These are phyloP conservation scores for Endomychus coccineus DNA, from an alignment of 2,888 invertebrate genomes.

Conservation along the genomic window DNA sequence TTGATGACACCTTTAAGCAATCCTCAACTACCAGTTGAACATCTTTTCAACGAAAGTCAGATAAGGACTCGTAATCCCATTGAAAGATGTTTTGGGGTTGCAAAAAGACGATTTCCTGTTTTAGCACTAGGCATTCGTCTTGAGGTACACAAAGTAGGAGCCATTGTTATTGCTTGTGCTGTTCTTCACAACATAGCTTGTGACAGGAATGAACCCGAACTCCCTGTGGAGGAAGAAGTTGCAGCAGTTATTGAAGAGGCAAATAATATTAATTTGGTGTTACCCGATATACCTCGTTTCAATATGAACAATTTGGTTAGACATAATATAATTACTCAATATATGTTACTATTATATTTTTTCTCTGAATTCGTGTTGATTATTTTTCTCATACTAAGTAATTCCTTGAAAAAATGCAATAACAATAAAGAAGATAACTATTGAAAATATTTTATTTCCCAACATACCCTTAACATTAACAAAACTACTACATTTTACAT, in stretches of 20 bases:
- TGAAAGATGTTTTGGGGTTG: conserved; percentile 6
- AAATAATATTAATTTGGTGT: conserved; percentile 5
- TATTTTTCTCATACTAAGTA: too few species aligned
- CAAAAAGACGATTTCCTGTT: conserved; percentile 6
- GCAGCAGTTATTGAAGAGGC: conserved; percentile 4
- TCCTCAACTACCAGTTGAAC: conserved; percentile 5
- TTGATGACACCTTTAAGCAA: not conserved
- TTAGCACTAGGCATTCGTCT: conserved; percentile 9
- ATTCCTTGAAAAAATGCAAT: too few species aligned
- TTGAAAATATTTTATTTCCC: not conserved
- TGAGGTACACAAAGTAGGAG: conserved; percentile 7
- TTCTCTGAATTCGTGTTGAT: too few species aligned
- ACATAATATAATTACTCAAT: too few species aligned
- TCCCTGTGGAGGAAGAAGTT: conserved; percentile 4
- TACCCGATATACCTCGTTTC: not conserved
- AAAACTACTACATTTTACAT: not conserved
- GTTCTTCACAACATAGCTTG: conserved; percentile 9
- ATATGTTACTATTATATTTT: too few species aligned
- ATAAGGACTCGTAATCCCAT: conserved; percentile 7
- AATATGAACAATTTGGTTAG: conserved; percentile 1
- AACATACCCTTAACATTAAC: not conserved
- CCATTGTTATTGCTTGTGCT: conserved; percentile 8
- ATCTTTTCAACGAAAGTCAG: conserved; percentile 5
- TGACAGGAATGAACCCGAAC: conserved; percentile 2
- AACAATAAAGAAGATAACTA: too few species aligned